Evolutionary conservation across 2,797 vertebrate genomes (phyloP).

Genomic region (Chanos chanos): DNA sequence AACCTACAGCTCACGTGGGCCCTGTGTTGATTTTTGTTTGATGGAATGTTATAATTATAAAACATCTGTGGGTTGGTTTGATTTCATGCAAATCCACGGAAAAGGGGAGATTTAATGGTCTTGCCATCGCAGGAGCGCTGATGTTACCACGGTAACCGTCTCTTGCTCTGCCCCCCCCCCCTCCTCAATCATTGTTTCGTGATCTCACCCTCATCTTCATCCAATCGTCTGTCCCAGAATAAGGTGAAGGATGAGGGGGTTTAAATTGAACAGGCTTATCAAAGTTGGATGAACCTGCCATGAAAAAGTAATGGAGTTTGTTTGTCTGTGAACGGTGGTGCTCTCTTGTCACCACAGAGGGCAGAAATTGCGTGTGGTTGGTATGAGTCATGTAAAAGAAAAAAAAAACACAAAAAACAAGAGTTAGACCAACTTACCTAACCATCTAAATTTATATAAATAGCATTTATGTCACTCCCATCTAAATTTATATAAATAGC

Average conservation of each 20-base stretch:
- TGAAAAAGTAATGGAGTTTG: constrained; percentile 52
- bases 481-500: no score
- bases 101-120: constrained; percentile 9
- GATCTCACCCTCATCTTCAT: not conserved
- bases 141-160: constrained; percentile 37
- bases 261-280: constrained; percentile 44
- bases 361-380: no score
- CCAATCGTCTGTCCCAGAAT: not conserved
- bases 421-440: no score
- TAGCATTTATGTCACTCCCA: no score
- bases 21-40: constrained; percentile 13
- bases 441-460: no score
- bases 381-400: no score
- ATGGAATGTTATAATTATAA: constrained; percentile 31
- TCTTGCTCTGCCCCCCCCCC: not conserved
- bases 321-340: constrained; percentile 17
- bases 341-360: not conserved
- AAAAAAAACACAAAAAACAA: no score
- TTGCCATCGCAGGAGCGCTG: constrained; percentile 14
- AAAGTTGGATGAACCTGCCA: constrained; percentile 50
- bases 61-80: not conserved
- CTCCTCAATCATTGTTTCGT: not conserved
- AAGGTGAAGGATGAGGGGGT: constrained; percentile 36
- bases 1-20: constrained; percentile 3
- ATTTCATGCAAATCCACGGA: not conserved